Conservation (phyloP, 2,888 invertebrate genomes). For the Drosophila cognata region DNA sequence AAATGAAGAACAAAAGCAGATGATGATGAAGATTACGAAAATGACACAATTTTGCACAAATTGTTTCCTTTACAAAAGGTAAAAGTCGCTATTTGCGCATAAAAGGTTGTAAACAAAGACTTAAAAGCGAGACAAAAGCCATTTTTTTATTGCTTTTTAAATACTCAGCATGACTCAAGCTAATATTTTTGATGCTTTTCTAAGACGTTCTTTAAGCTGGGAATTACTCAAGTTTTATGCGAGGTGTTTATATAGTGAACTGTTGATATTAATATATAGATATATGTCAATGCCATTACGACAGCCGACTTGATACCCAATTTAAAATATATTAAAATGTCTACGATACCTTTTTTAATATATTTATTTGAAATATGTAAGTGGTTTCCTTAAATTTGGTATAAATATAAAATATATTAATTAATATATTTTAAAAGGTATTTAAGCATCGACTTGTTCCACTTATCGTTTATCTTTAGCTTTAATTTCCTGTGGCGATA, state of each 20-base stretch:
- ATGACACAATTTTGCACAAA: slow-evolving; percentile 43
- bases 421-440: slow-evolving; percentile 12
- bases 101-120: not conserved
- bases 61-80: slow-evolving; percentile 39
- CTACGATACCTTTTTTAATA: not conserved
- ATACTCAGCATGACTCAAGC: not conserved
- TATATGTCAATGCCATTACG: no score
- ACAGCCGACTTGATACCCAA: not conserved
- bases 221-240: not conserved
- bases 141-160: not conserved
- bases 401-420: not conserved
- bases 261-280: slow-evolving; percentile 10
- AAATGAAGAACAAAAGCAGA: slow-evolving; percentile 27
- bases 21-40: not conserved
- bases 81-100: slow-evolving; percentile 4
- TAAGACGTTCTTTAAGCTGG: not conserved
- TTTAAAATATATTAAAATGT: not conserved
- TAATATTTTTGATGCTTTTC: not conserved
- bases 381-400: not conserved
- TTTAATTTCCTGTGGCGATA: slow-evolving; percentile 33
- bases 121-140: not conserved
- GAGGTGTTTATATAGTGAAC: slow-evolving; percentile 33
- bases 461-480: not conserved
- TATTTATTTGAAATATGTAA: not conserved
- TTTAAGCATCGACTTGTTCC: slow-evolving; percentile 13